Percentiles rank a stretch among this genome's conserved stretches.
phyloP scores from a whole-genome alignment of 2,888 invertebrate genomes.

The Eristalis tenax region DNA sequence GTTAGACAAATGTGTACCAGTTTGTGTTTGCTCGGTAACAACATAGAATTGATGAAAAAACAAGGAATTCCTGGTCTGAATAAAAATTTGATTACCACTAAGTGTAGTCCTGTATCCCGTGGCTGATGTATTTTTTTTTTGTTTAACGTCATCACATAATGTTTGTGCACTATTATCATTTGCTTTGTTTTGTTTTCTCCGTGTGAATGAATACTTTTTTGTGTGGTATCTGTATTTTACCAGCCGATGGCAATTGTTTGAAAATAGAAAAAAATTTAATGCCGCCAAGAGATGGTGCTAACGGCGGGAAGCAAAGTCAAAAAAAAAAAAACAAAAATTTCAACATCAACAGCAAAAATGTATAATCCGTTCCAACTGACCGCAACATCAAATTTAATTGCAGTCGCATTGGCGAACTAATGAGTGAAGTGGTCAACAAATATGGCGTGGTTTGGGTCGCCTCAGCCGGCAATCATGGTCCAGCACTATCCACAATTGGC shows the following conservation, averaged over 20 bases:
- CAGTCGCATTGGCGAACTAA: slow-evolving; percentile 92
- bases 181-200: not conserved
- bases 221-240: slow-evolving; percentile 36
- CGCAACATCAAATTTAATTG: slow-evolving; percentile 73
- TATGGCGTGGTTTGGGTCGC: slow-evolving; percentile 96
- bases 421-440: slow-evolving; percentile 93
- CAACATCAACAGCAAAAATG: slow-evolving; percentile 51
- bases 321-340: slow-evolving; percentile 28
- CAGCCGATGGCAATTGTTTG: slow-evolving; percentile 17
- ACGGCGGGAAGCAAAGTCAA: no score
- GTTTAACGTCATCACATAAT: slow-evolving; percentile 1
- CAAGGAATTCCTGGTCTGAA: not conserved
- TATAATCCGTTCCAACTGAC: slow-evolving; percentile 62
- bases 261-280: not conserved
- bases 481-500: slow-evolving; percentile 91
- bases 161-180: not conserved
- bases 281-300: not conserved
- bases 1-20: not conserved
- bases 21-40: slow-evolving; percentile 10
- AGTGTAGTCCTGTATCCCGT: slow-evolving; percentile 18
- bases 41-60: not conserved
- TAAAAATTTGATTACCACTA: slow-evolving; percentile 16
- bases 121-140: slow-evolving; percentile 26
- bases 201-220: slow-evolving; percentile 37
- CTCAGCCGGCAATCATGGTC: slow-evolving; percentile 94